Percentiles rank a stretch among this genome's conserved stretches.
Conservation (phyloP, 1,140 invertebrate genomes). For the Venustaconcha ellipsiformis region DNA sequence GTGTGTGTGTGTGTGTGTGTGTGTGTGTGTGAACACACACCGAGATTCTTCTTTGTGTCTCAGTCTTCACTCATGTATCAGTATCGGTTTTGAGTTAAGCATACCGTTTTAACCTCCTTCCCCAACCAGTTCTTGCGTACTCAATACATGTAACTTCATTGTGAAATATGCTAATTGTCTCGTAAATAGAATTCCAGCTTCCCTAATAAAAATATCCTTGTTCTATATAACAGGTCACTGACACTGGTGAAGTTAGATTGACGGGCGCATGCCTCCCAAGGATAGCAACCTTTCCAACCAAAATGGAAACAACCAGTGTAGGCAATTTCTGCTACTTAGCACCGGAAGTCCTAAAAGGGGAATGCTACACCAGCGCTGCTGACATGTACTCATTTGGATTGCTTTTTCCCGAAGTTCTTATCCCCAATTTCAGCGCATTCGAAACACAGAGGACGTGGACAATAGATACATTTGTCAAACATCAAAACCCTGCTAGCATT, state of each 20-base stretch:
- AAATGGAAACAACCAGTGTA: constrained; percentile 1
- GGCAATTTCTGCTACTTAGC: constrained; percentile 16
- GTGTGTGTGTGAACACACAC: too few species aligned
- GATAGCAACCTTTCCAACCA: constrained; percentile 9
- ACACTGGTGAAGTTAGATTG: constrained; percentile 9
- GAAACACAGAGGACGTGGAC: background rate
- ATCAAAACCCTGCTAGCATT: too few species aligned
- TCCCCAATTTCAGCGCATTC: constrained; percentile 7
- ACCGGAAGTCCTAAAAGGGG: constrained; percentile 15
- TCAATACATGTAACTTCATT: too few species aligned
- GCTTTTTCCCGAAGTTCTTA: constrained; percentile 8
- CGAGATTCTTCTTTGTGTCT: background rate
- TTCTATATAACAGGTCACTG: constrained; percentile 3
- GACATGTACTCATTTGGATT: constrained; percentile 20
- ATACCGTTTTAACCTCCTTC: background rate
- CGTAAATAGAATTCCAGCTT: background rate
- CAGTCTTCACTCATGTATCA: background rate
- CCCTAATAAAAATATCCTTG: background rate
- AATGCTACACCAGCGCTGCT: constrained; percentile 12
- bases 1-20: too few species aligned
- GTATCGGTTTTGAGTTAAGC: background rate
- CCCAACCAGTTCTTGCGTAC: background rate
- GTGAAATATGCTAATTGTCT: too few species aligned
- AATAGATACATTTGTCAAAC: too few species aligned
- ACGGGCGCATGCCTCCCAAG: constrained; percentile 23